Conservation (phyloP, 2,797 vertebrate genomes). For the Poeciliopsis presidionis region DNA sequence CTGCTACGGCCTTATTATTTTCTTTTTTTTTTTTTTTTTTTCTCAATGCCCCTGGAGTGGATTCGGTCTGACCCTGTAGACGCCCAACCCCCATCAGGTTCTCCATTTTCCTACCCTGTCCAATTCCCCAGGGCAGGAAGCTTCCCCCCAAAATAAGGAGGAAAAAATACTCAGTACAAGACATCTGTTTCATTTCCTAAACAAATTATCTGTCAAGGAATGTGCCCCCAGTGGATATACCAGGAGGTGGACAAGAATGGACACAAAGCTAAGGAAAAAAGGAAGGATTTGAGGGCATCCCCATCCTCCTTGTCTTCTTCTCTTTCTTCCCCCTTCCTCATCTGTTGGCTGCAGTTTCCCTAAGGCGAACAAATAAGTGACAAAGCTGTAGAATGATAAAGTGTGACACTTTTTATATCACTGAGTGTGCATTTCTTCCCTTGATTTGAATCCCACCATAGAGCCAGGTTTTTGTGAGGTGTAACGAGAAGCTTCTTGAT, state of each 20-base stretch:
- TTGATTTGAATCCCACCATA: constrained; percentile 26
- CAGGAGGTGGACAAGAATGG: constrained; percentile 44
- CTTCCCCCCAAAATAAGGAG: constrained; percentile 18
- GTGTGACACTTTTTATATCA: constrained; percentile 36
- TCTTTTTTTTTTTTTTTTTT: constrained; percentile 88
- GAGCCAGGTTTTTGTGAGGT: neutral
- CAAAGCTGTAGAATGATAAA: constrained; percentile 35
- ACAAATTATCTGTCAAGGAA: constrained; percentile 76
- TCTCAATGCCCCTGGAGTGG: constrained; percentile 89
- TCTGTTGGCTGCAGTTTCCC: constrained; percentile 34
- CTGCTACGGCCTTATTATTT: constrained; percentile 87
- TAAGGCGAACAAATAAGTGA: constrained; percentile 36
- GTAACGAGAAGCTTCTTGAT: neutral
- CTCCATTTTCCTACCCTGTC: constrained; percentile 27
- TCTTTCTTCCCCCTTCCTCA: constrained; percentile 17
- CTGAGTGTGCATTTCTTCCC: constrained; percentile 23
- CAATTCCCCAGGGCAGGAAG: constrained; percentile 33
- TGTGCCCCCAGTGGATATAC: constrained; percentile 56
- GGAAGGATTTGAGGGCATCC: constrained; percentile 43
- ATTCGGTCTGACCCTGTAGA: constrained; percentile 89
- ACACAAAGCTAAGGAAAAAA: constrained; percentile 44
- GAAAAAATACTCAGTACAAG: constrained; percentile 57
- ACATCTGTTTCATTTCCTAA: constrained; percentile 85
- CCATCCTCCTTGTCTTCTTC: constrained; percentile 2
- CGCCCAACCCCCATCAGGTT: constrained; percentile 44